Conservation (phyloP, 2,888 invertebrate genomes). For the Agrotis segetum region DNA sequence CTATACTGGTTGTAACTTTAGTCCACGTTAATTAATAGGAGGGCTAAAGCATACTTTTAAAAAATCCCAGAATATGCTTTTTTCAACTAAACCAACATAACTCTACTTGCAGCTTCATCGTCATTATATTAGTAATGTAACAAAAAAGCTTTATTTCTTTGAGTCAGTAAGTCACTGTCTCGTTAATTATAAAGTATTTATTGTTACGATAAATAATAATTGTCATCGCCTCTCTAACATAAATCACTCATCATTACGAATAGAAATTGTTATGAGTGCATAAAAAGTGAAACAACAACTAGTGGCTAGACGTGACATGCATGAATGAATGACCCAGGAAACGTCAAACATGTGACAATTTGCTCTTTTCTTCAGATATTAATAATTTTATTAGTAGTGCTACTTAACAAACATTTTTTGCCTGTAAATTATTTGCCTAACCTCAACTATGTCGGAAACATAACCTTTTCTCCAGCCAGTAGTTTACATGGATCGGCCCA, state of each 20-base stretch:
- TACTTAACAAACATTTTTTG: neutral
- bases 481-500: too few species aligned
- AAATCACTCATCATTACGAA: constrained; percentile 23
- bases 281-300: constrained; percentile 21
- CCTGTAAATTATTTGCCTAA: too few species aligned
- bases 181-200: constrained; percentile 26
- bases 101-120: too few species aligned
- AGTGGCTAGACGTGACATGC: constrained; percentile 1
- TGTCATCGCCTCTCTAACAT: constrained; percentile 16
- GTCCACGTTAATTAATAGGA: too few species aligned
- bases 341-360: neutral
- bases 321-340: constrained; percentile 1
- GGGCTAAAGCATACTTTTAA: neutral
- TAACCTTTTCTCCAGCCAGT: too few species aligned
- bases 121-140: too few species aligned
- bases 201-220: constrained; percentile 13
- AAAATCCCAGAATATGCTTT: too few species aligned
- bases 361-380: neutral
- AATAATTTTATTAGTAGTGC: neutral
- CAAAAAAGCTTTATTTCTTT: constrained; percentile 1
- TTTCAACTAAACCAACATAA: too few species aligned
- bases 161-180: constrained; percentile 38
- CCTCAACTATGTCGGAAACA: too few species aligned
- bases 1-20: too few species aligned
- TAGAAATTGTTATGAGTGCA: constrained; percentile 12